Conservation (phyloP, 2,113 vertebrate species). For the Cyrtonyx montezumae region DNA sequence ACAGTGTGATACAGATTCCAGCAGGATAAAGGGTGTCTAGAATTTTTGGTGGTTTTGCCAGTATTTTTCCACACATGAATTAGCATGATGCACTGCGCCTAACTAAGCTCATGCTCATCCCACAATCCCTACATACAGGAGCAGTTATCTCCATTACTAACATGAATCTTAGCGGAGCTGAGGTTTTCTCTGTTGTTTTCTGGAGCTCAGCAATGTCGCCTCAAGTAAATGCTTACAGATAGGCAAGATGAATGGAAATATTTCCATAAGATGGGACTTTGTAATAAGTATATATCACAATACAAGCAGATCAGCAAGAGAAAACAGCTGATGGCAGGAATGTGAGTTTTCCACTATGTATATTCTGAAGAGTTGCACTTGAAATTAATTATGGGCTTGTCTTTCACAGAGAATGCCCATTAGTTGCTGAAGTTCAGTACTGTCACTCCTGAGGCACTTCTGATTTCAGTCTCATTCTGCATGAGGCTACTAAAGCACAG, state of each 20-base stretch:
- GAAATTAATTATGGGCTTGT: not conserved
- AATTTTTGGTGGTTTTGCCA: not conserved
- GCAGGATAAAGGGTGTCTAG: not conserved
- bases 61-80: not conserved
- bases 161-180: not conserved
- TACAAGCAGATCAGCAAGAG: not conserved
- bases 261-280: not conserved
- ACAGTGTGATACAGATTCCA: not conserved
- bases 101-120: not conserved
- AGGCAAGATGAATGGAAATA: not conserved
- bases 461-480: not conserved
- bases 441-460: not conserved
- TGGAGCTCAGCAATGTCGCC: not conserved
- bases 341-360: fast-evolving
- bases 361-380: not conserved
- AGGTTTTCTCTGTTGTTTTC: not conserved
- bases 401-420: not conserved
- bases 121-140: not conserved
- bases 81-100: not conserved
- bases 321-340: not conserved
- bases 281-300: not conserved
- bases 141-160: not conserved
- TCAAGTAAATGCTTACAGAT: not conserved
- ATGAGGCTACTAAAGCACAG: not conserved
- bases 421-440: not conserved